Percentiles rank a stretch among this genome's conserved stretches.
These are phyloP conservation scores for Pangasius larnaudii DNA, from an alignment of 2,797 vertebrate genomes.

Conservation along the genomic window DNA sequence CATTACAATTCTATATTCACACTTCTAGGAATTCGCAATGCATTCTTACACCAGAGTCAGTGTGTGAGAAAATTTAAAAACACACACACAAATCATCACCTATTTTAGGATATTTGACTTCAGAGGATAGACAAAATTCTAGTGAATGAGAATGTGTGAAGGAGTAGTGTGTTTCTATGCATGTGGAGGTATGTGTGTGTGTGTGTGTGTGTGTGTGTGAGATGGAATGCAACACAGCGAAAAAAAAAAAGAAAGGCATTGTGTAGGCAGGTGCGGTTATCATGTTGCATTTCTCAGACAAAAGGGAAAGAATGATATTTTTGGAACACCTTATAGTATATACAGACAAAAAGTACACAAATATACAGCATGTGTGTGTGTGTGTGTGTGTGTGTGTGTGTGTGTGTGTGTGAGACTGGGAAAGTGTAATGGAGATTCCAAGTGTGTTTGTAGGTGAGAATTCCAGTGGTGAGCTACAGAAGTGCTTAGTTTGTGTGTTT, in stretches of 20 bases:
- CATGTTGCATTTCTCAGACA: constrained; percentile 18
- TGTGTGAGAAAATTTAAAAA: background rate
- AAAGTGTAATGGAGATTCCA: background rate
- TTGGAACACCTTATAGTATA: constrained; percentile 40
- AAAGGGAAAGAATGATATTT: background rate
- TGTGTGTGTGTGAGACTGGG: background rate
- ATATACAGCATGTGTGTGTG: background rate
- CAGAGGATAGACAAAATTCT: background rate
- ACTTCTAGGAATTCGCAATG: background rate
- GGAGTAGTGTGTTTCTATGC: background rate
- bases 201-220: background rate
- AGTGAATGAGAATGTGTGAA: background rate
- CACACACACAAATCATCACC: background rate
- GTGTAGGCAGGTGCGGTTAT: constrained; percentile 34
- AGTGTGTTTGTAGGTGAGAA: constrained; percentile 17
- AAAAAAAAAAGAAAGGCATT: background rate
- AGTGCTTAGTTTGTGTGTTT: background rate
- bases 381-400: background rate
- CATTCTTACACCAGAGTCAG: too few relatives aligned
- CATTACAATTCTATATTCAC: background rate
- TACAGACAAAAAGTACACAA: constrained; percentile 13
- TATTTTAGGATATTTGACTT: background rate
- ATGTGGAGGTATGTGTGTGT: background rate
- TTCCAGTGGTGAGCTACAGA: background rate
- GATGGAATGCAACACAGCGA: background rate